Percentiles rank a stretch among this genome's conserved stretches.
Conservation (phyloP, 1,140 invertebrate genomes). For the Cylas formicarius region DNA sequence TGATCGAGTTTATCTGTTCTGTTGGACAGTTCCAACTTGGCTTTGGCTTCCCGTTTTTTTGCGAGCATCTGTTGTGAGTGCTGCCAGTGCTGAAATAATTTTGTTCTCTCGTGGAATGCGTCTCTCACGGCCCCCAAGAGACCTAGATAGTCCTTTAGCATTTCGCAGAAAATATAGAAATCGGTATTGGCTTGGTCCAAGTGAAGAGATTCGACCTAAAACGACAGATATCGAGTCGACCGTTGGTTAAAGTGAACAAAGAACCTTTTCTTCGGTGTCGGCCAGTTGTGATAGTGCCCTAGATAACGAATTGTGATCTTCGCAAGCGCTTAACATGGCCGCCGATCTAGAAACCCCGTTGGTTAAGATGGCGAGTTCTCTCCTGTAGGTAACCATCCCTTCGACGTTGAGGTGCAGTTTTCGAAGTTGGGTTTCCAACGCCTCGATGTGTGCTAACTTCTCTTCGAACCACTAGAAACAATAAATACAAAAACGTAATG, state of each 20-base stretch:
- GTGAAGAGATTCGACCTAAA: conserved; percentile 74
- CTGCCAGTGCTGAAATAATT: conserved; percentile 97
- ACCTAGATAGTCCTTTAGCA: conserved; percentile 92
- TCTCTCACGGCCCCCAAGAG: conserved; percentile 91
- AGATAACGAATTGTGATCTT: conserved; percentile 90
- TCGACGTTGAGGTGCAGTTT: conserved; percentile 87
- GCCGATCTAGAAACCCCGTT: conserved; percentile 79
- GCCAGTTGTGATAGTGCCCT: conserved; percentile 87
- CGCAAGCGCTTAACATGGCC: conserved; percentile 88
- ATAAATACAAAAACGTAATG: conserved; percentile 2
- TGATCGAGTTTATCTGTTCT: conserved; percentile 79
- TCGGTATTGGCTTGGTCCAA: conserved; percentile 92
- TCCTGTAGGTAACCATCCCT: conserved; percentile 75
- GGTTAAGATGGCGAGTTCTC: conserved; percentile 75
- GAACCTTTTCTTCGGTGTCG: conserved; percentile 80
- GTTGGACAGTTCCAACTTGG: conserved; percentile 81
- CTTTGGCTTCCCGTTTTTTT: conserved; percentile 91
- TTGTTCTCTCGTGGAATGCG: conserved; percentile 96
- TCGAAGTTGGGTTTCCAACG: conserved; percentile 80
- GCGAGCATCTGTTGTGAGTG: conserved; percentile 90
- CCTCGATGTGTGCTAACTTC: conserved; percentile 86
- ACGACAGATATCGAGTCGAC: background rate
- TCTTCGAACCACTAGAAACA: conserved; percentile 97
- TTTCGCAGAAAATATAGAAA: conserved; percentile 86
- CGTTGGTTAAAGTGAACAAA: background rate